Evolutionary conservation across 2,113 vertebrate species (phyloP).

Genomic region (Picathartes gymnocephalus): DNA sequence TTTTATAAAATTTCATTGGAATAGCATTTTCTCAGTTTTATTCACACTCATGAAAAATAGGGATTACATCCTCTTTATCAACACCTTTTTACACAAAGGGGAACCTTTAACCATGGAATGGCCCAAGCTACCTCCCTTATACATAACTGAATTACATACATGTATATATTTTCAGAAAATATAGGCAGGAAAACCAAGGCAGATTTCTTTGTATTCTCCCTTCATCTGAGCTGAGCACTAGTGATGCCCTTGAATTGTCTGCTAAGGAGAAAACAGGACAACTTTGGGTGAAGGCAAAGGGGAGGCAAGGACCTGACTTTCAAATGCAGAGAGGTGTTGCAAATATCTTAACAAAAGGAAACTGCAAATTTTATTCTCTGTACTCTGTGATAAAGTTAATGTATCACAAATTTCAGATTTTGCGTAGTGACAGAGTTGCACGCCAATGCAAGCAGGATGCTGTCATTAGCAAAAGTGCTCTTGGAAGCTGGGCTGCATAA

Average conservation of each 20-base stretch:
- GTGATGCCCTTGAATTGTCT: neutral
- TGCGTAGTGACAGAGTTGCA: neutral
- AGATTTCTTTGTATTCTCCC: constrained; percentile 3
- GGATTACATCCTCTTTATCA: neutral
- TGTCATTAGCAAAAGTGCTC: neutral
- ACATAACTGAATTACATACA: neutral
- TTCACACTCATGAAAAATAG: neutral
- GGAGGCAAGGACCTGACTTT: neutral
- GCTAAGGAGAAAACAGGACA: constrained; percentile 7
- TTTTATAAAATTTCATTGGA: constrained; percentile 59
- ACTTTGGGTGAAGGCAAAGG: neutral
- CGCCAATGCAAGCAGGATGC: neutral
- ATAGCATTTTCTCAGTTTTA: neutral
- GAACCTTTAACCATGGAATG: neutral
- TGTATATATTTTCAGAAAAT: neutral
- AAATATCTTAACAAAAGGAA: neutral
- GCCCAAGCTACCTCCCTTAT: neutral
- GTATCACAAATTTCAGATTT: neutral
- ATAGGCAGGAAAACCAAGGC: neutral
- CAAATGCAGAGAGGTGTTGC: neutral
- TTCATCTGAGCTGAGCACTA: constrained; percentile 12
- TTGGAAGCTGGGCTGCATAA: neutral
- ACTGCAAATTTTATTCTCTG: neutral
- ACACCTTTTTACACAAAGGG: neutral
- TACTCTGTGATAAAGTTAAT: neutral